Conservation (phyloP, 2,113 vertebrate species). For the Phaethon lepturus region DNA sequence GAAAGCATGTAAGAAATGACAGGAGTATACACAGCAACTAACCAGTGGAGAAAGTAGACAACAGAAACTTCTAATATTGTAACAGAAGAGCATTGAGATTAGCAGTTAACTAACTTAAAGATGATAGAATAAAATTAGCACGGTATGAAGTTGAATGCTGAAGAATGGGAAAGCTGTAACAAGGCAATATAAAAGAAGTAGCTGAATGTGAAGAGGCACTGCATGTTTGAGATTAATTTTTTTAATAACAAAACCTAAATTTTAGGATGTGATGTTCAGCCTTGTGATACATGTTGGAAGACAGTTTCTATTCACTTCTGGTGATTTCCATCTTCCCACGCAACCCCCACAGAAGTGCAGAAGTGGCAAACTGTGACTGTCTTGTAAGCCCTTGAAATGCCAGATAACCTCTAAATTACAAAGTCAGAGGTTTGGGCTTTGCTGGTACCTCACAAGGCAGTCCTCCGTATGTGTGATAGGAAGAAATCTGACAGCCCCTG, state of each 20-base stretch:
- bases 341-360: fast-evolving
- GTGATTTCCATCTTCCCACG: neutral
- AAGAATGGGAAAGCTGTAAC: neutral
- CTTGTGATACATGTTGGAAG: neutral
- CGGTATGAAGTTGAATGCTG: neutral
- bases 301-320: neutral
- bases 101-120: neutral
- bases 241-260: neutral
- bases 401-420: neutral
- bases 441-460: neutral
- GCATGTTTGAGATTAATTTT: neutral
- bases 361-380: neutral
- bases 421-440: neutral
- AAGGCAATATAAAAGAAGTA: neutral
- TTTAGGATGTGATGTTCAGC: neutral
- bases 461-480: neutral
- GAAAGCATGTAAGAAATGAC: neutral
- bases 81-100: neutral
- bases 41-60: neutral
- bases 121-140: neutral
- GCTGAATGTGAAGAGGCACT: neutral
- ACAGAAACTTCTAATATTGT: neutral
- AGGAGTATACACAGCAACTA: neutral
- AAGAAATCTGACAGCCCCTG: neutral
- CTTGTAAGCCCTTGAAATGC: neutral